Conservation (phyloP, 2,888 invertebrate genomes). For the Drosophila cracens region DNA sequence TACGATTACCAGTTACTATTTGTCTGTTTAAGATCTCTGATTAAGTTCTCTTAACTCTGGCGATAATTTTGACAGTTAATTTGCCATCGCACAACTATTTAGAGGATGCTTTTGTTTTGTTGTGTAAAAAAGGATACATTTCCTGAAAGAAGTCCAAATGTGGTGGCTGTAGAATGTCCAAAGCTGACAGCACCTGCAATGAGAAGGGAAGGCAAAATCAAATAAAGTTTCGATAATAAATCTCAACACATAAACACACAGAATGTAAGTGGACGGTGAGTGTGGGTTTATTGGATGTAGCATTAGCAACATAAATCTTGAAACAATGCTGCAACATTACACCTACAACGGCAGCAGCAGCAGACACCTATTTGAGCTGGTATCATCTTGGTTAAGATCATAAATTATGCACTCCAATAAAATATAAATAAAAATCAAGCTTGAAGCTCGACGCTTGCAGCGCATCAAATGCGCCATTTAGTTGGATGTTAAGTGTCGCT, state of each 20-base stretch:
- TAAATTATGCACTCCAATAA: constrained; percentile 69
- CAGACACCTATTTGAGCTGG: constrained; percentile 21
- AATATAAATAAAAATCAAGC: constrained; percentile 74
- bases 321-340: constrained; percentile 46
- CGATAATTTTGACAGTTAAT: not conserved
- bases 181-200: constrained; percentile 96
- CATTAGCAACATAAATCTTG: constrained; percentile 56
- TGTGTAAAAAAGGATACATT: constrained; percentile 95
- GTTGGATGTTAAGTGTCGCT: constrained; percentile 79
- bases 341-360: constrained; percentile 22
- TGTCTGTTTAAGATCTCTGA: not conserved
- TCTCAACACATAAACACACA: constrained; percentile 22
- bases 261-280: constrained; percentile 26
- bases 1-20: not conserved
- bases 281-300: constrained; percentile 54
- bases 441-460: constrained; percentile 48
- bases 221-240: constrained; percentile 48
- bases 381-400: constrained; percentile 41
- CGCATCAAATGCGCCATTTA: constrained; percentile 69
- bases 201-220: constrained; percentile 19
- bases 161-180: constrained; percentile 99
- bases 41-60: not conserved
- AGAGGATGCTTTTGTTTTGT: constrained; percentile 18
- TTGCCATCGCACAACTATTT: not conserved
- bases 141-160: constrained; percentile 99